These are phyloP conservation scores for Nephila pilipes DNA, from an alignment of 1,140 invertebrate species.

Conservation along the genomic window DNA sequence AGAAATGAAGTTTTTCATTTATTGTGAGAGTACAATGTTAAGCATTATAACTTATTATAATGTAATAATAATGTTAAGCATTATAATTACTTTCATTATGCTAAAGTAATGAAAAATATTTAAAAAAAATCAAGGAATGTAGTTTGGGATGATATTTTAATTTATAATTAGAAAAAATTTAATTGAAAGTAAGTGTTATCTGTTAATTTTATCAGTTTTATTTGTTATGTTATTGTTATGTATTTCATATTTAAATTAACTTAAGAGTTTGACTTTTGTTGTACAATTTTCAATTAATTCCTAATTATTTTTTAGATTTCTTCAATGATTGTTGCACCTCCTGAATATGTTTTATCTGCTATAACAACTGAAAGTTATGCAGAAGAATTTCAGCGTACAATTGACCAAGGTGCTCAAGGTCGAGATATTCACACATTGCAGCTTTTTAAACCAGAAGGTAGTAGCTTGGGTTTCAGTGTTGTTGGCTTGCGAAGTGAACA, in stretches of 20 bases:
- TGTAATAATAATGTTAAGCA: no score
- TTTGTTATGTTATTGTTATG: background rate
- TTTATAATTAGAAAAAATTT: no score
- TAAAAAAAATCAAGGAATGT: no score
- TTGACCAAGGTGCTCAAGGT: conserved; percentile 85
- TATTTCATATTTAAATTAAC: background rate
- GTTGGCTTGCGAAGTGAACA: conserved; percentile 87
- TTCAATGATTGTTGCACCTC: conserved; percentile 57
- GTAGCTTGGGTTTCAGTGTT: conserved; percentile 89
- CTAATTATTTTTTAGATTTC: conserved; percentile 49
- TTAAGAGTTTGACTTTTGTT: background rate
- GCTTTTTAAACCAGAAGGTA: conserved; percentile 88
- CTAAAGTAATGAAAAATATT: no score
- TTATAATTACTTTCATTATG: no score
- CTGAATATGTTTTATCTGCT: conserved; percentile 80
- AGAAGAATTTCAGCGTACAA: conserved; percentile 86
- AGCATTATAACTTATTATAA: no score
- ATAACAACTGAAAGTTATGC: conserved; percentile 85
- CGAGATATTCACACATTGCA: conserved; percentile 84
- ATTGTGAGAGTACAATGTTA: no score
- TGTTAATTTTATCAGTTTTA: no score
- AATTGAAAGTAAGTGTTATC: no score
- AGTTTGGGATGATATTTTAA: no score
- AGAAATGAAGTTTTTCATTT: no score
- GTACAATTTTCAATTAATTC: background rate